Evolutionary conservation across 2,888 invertebrate genomes (phyloP).

Genomic region (Norana najaformis): DNA sequence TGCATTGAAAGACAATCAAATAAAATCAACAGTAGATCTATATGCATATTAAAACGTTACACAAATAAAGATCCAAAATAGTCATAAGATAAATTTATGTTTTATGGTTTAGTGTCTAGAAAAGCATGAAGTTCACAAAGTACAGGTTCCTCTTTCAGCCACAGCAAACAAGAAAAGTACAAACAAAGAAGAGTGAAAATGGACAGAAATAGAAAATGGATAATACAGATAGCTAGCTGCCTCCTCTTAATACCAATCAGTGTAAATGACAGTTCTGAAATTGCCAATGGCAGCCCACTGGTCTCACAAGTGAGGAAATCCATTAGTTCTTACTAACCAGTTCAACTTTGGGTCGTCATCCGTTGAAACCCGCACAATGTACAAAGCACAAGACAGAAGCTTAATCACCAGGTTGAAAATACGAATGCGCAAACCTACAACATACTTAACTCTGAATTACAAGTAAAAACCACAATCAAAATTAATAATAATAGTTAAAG

Average conservation of each 20-base stretch:
- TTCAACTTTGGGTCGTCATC: slow-evolving; percentile 65
- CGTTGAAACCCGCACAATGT: slow-evolving; percentile 87
- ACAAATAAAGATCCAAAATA: background rate
- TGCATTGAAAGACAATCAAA: background rate
- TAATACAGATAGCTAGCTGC: background rate
- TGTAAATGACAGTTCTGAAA: background rate
- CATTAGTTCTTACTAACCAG: background rate
- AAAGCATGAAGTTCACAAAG: background rate
- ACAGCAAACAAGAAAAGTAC: background rate
- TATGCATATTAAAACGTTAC: background rate
- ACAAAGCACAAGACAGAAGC: slow-evolving; percentile 91
- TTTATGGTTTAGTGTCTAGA: background rate
- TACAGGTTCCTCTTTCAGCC: background rate
- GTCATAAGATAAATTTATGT: background rate
- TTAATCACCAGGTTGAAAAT: slow-evolving; percentile 97
- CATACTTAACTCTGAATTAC: background rate
- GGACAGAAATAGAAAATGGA: background rate
- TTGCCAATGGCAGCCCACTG: background rate
- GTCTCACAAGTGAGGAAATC: background rate
- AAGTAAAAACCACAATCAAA: background rate
- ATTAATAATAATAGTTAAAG: too few species aligned
- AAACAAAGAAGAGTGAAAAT: background rate
- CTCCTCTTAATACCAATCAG: background rate
- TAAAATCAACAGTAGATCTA: background rate
- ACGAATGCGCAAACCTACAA: slow-evolving; percentile 91